Evolutionary conservation across 64 coral and sea anemone genomes (phyloP), one percentile per base, ranked within the genome.

Genomic region (Pachyseris speciosa): DNA sequence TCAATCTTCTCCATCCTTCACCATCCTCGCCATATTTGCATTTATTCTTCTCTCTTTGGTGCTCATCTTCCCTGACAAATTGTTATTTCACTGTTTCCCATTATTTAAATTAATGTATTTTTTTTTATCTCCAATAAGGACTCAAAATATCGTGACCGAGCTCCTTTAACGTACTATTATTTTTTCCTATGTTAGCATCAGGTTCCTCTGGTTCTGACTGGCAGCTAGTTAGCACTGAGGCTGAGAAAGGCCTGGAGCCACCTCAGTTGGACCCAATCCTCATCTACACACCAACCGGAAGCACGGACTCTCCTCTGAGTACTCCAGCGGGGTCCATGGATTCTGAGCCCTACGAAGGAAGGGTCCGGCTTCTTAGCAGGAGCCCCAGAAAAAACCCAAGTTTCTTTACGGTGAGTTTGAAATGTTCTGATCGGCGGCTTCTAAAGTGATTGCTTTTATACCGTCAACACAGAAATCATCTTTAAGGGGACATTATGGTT

Each of bases 331-430:
- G n/a, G 5, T 86, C 83, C 22, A 17, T 53, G 33, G 67, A 72
- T 24, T 86, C 83, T 10, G 83, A 86, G 61, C 9, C 29, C 20
- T 86, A 48, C 10, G 63, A 67, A 22, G 41, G 26, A 86, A 84
- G 89, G 17, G 78, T 52, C 10, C 34, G 89, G 38, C 81, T 92
- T 10, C 79, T 92, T 37, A 92, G 89, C 40, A 64, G 55, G 34
- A 92, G 89, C 57, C 89, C 89, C 6, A 83, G 79, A 37, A 53
- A 71, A 8, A 65, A 78, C 33, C 89, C 89, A 42, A 43, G 47
- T 75, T 66, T 83, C 57, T 84, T 92, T 42, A 80, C 78, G 39
- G 89, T 92, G 71, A 69, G 75, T 69, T 69, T 71, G 17, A 3
- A 40, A 71, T 25, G 59, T 64, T 64, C n/a, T 28, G 9, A 64